A percentile compares a stretch with the other conserved stretches of the same genome.
These are phyloP conservation scores for Alaudala cheleensis DNA, from an alignment of 2,113 vertebrate species.

Conservation along the genomic window DNA sequence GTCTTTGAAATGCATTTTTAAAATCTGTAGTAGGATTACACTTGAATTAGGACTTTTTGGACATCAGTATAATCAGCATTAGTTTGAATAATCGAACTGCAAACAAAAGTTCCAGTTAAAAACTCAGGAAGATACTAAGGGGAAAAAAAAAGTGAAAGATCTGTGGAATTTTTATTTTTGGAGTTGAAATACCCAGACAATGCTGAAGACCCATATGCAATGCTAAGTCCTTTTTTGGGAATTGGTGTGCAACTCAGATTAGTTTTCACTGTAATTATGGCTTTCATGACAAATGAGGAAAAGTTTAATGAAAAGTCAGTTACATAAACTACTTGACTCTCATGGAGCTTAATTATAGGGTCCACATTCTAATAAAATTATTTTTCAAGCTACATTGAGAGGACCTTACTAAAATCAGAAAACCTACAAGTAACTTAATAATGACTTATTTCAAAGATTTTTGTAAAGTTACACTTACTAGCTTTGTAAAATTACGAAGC, in stretches of 20 bases:
- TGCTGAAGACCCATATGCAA: background rate
- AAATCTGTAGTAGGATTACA: background rate
- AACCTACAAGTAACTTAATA: background rate
- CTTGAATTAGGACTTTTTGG: background rate
- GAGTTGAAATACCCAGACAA: background rate
- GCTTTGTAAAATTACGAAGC: background rate
- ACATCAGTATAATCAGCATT: background rate
- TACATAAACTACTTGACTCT: constrained; percentile 35
- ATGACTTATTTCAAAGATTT: background rate
- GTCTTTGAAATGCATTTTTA: background rate
- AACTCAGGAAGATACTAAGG: background rate
- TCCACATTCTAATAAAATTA: constrained; percentile 15
- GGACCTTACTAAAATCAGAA: background rate
- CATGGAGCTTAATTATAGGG: constrained; percentile 35
- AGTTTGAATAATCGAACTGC: background rate
- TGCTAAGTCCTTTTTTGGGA: constrained; percentile 4
- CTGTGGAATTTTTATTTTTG: background rate
- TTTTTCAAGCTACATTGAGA: constrained; percentile 25
- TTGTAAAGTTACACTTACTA: background rate
- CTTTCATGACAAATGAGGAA: constrained; percentile 30
- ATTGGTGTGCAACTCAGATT: constrained; percentile 30
- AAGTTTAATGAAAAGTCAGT: constrained; percentile 49
- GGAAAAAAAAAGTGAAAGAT: background rate
- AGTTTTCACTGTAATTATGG: constrained; percentile 43
- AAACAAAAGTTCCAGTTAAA: background rate